These are phyloP conservation scores for Tyrophagus putrescentiae DNA, from an alignment of 1,140 invertebrate genomes.

Conservation along the genomic window DNA sequence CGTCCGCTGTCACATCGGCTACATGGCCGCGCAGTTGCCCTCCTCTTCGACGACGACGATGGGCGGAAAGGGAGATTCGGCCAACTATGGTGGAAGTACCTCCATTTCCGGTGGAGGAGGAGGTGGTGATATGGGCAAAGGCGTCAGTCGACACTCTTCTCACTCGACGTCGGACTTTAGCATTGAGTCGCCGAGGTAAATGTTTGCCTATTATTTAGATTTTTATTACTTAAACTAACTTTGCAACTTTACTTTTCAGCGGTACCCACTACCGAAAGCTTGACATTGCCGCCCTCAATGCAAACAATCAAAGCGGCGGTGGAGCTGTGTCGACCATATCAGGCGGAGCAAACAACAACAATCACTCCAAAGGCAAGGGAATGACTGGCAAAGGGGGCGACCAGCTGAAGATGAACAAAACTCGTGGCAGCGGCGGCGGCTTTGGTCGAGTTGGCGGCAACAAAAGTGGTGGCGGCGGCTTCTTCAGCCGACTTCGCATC, in stretches of 20 bases:
- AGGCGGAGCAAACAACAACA: too few relatives aligned
- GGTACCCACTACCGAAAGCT: not conserved
- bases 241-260: conserved; percentile 17
- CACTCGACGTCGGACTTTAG: conserved; percentile 30
- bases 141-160: conserved; percentile 29
- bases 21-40: not conserved
- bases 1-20: conserved; percentile 61
- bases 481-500: conserved; percentile 27
- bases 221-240: not conserved
- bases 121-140: too few relatives aligned
- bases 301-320: too few relatives aligned
- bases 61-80: too few relatives aligned
- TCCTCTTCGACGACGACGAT: not conserved
- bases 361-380: not conserved
- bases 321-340: too few relatives aligned
- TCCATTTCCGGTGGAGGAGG: too few relatives aligned
- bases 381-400: too few relatives aligned
- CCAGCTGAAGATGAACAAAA: too few relatives aligned
- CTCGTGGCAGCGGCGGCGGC: too few relatives aligned
- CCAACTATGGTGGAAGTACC: too few relatives aligned
- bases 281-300: not conserved
- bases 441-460: too few relatives aligned
- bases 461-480: too few relatives aligned
- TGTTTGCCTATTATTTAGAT: not conserved
- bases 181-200: conserved; percentile 28